Conservation (phyloP, 2,113 vertebrate genomes). For the Colius striatus region DNA sequence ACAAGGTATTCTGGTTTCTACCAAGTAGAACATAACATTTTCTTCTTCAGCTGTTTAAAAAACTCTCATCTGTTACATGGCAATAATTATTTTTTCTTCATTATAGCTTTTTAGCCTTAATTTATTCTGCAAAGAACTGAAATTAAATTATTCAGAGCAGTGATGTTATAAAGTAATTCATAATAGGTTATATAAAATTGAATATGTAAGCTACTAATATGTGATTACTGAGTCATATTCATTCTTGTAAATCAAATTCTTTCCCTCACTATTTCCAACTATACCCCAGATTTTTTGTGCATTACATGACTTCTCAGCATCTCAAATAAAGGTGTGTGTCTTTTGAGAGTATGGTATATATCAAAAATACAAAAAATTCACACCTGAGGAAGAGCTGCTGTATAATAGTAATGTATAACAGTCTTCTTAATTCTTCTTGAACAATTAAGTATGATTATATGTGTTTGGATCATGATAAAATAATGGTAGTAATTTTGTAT, state of each 20-base stretch:
- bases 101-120: background rate
- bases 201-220: background rate
- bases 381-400: background rate
- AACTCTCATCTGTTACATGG: background rate
- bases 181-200: background rate
- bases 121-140: background rate
- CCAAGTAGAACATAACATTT: background rate
- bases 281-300: background rate
- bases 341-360: background rate
- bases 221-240: background rate
- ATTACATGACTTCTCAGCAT: background rate
- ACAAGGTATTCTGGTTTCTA: slow-evolving; percentile 85
- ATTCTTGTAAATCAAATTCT: background rate
- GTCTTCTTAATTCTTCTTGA: background rate
- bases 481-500: background rate
- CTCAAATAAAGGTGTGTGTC: background rate
- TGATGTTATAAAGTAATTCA: background rate
- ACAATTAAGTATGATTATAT: background rate
- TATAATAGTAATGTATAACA: background rate
- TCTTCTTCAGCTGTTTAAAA: background rate
- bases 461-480: background rate
- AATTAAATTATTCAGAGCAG: background rate
- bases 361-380: background rate
- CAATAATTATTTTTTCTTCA: background rate
- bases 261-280: background rate